A percentile compares a stretch with the other conserved stretches of the same genome.
phyloP scores from a whole-genome alignment of 2,113 vertebrate genomes.

The Tenrec ecaudatus region DNA sequence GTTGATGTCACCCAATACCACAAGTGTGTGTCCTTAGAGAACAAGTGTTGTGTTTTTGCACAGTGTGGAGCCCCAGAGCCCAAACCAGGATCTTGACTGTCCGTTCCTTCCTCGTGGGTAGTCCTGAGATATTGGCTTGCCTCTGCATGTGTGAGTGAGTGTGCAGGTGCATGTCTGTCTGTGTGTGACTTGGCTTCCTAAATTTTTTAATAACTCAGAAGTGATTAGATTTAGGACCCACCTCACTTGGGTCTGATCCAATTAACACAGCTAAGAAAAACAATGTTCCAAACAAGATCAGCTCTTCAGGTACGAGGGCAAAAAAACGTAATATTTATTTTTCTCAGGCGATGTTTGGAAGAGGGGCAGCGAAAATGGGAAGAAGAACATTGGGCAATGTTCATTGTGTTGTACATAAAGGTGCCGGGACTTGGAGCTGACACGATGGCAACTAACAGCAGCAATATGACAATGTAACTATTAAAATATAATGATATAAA shows the following conservation, averaged over 20 bases:
- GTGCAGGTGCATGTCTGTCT: background rate
- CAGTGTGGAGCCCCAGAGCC: background rate
- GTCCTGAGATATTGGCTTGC: background rate
- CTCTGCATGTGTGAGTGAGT: background rate
- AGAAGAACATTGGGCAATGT: background rate
- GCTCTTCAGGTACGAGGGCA: background rate
- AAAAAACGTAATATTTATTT: background rate
- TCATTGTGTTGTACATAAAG: background rate
- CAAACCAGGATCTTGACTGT: background rate
- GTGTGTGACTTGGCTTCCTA: background rate
- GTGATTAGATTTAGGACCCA: background rate
- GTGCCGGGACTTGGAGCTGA: background rate
- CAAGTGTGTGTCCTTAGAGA: background rate
- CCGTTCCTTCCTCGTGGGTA: background rate
- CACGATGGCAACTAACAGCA: background rate
- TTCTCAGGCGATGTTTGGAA: background rate
- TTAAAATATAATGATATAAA: no score
- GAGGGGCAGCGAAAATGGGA: background rate
- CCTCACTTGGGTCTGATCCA: background rate
- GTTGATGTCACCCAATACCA: background rate
- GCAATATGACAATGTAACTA: no score
- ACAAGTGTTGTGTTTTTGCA: background rate
- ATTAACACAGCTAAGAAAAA: background rate
- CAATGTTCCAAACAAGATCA: background rate
- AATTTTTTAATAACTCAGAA: background rate